These are phyloP conservation scores for Periphyllus acericola DNA, from an alignment of 2,888 invertebrate species.

Conservation along the genomic window DNA sequence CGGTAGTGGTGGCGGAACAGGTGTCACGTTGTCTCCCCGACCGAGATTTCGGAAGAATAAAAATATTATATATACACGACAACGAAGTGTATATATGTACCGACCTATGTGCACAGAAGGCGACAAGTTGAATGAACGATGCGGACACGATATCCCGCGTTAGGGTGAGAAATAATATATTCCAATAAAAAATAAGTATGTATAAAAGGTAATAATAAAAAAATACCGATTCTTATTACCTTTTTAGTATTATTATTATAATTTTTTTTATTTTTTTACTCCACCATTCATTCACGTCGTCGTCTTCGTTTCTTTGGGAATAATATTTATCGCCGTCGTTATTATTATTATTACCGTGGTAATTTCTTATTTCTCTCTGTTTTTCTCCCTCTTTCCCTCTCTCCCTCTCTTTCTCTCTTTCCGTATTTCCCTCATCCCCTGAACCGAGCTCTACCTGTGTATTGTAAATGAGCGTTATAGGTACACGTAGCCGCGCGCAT, in stretches of 20 bases:
- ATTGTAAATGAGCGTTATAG: neutral
- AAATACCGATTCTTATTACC: constrained; percentile 48
- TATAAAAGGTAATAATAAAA: constrained; percentile 16
- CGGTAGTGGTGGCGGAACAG: constrained; percentile 21
- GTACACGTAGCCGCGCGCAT: neutral
- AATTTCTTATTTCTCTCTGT: constrained; percentile 40
- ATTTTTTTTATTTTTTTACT: neutral
- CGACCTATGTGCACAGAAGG: neutral
- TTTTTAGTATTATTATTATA: neutral
- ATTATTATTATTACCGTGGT: constrained; percentile 37
- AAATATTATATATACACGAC: neutral
- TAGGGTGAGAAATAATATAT: constrained; percentile 52
- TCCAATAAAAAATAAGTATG: constrained; percentile 32
- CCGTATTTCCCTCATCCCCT: neutral
- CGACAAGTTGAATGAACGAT: constrained; percentile 26
- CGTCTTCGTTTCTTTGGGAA: constrained; percentile 16
- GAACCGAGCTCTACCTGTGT: neutral
- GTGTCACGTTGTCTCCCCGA: constrained; percentile 5
- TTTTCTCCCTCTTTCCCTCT: too few relatives aligned
- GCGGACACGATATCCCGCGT: neutral
- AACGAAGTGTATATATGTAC: too few relatives aligned
- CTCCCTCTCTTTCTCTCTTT: neutral
- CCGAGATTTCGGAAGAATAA: constrained; percentile 49
- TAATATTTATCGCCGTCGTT: constrained; percentile 44
- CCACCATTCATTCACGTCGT: neutral